Base-by-base conservation (phyloP, 2,113 vertebrate genomes). In the Myiagra hebetior region DNA sequence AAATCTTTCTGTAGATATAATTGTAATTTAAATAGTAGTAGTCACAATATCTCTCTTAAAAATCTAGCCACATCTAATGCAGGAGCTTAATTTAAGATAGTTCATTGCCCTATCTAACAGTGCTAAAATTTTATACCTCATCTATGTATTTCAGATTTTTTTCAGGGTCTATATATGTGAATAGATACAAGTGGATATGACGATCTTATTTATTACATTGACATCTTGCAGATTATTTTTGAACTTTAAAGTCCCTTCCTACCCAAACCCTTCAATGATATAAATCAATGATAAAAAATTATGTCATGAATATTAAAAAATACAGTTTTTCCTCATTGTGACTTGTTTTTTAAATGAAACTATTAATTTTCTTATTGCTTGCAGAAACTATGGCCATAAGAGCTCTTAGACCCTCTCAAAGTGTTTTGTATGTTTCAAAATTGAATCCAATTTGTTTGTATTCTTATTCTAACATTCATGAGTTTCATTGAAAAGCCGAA, bases 71-170 rank as follows among this genome's bases (percentile, higher is more conserved):
- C 15, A 86, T 3, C 11, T 69, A 21, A 12, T 57, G 6, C 10
- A 72, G 18, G 73, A 37, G 5, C 9, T 46, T 49, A 26, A 60
- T 2, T 64, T 19, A 64, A 88, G 3, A 15, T 41, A 47, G 19
- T 82, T 56, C 13, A 18, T n/a, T 2, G 1, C 2, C 39, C 56
- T 79, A 42, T 50, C 8, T 35, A 73, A n/a, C 7, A 53, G 1
- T 70, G 7, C 0, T 73, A 44, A 76, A 53, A 21, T 53, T 74
- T 44, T 75, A 31, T 47, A 42, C 2, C 2, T 80, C 0, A 0
- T 2, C 26, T 52, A 18, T 18, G 1, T 17, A 20, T 85, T 59
- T 37, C 28, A 79, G 28, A 88, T 79, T 46, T 11, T 8, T 79
- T 83, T 70, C 14, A 44, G 14, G 15, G 4, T 21, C 18, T 42